phyloP scores from a whole-genome alignment of 1,140 invertebrate species.

The Pararge aegeria region DNA sequence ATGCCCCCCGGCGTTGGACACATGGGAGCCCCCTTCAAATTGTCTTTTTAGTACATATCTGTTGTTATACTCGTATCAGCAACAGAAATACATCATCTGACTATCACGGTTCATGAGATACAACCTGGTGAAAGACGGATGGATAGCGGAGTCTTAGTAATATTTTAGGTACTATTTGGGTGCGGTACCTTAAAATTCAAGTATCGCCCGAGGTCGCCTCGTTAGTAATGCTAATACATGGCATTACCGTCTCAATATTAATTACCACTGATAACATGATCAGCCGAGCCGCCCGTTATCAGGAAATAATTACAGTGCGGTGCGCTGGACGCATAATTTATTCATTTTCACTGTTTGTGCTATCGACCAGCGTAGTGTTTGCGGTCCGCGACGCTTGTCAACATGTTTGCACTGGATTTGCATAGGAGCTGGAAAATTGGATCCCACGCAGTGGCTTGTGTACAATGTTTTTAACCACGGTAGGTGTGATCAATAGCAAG shows the following conservation, averaged over 20 bases:
- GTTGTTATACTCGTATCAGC: no score
- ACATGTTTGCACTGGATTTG: constrained; percentile 41
- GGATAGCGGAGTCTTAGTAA: no score
- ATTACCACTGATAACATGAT: neutral
- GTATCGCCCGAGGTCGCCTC: no score
- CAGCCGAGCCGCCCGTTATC: neutral
- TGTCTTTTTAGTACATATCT: no score
- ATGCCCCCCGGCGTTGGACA: no score
- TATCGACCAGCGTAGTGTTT: constrained; percentile 52
- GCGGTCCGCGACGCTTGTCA: constrained; percentile 35
- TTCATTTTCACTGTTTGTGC: constrained; percentile 53
- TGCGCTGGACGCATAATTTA: constrained; percentile 44
- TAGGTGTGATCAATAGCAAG: no score
- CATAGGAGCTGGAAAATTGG: constrained; percentile 41
- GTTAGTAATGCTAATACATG: constrained; percentile 4
- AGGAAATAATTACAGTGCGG: constrained; percentile 7
- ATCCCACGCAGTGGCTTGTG: constrained; percentile 6
- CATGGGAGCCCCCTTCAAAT: no score
- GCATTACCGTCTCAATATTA: neutral
- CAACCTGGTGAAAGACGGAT: no score
- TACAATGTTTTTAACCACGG: neutral
- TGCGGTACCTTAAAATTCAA: no score
- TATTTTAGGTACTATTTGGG: no score
- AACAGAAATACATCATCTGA: no score
- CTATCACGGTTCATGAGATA: no score